Conservation (phyloP, 2,888 invertebrate species). For the Drosophila neotestacea region DNA sequence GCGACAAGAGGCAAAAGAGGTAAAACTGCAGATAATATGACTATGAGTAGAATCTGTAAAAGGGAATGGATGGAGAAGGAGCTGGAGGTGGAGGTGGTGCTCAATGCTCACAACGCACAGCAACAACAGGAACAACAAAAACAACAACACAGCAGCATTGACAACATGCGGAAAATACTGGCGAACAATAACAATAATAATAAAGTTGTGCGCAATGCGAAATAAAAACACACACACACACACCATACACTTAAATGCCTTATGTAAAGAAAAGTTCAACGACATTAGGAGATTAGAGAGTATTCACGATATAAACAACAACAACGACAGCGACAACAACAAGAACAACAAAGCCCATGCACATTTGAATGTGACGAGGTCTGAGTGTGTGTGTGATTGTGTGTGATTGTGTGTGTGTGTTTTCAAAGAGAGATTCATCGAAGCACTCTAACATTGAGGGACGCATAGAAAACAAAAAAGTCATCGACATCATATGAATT, state of each 20-base stretch:
- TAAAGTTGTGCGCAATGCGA: conserved; percentile 61
- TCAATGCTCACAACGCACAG: conserved; percentile 10
- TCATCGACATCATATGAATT: conserved; percentile 79
- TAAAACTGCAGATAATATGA: conserved; percentile 21
- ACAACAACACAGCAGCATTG: too few species aligned
- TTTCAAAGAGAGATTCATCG: conserved; percentile 55
- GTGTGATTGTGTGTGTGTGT: conserved; percentile 14
- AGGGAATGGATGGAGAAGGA: neutral
- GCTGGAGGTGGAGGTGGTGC: conserved; percentile 4
- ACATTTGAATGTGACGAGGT: conserved; percentile 67
- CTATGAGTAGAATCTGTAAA: conserved; percentile 57
- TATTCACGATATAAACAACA: conserved; percentile 59
- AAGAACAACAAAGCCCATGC: conserved; percentile 40
- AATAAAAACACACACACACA: conserved; percentile 31
- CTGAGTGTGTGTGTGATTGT: conserved; percentile 17
- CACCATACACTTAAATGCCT: too few species aligned
- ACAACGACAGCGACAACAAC: conserved; percentile 32
- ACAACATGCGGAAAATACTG: conserved; percentile 59
- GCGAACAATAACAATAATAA: conserved; percentile 63
- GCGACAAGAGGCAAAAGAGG: conserved; percentile 26
- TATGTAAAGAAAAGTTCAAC: conserved; percentile 65
- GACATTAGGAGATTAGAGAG: conserved; percentile 80
- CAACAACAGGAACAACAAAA: too few species aligned
- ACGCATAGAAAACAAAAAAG: conserved; percentile 62
- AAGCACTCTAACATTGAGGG: conserved; percentile 44